Conservation (phyloP, 35 echinoderm and acorn worm species). For the Ptychodera flava region DNA sequence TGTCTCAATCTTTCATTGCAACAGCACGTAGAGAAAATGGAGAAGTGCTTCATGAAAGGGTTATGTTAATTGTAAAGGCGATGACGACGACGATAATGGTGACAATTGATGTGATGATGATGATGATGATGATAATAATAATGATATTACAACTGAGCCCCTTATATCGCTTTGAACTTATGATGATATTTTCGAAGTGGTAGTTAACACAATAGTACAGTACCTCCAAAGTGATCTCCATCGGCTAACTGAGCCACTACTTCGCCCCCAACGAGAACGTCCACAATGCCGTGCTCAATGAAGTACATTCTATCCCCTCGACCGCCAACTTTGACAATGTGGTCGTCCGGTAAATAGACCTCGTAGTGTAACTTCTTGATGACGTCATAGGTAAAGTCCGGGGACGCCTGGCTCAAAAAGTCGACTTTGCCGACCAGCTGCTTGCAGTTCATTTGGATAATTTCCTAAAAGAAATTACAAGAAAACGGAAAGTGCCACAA, state of each 20-base stretch:
- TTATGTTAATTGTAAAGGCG: too few species aligned
- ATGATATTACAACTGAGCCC: too few species aligned
- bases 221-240: conserved; percentile 97
- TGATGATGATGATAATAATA: too few species aligned
- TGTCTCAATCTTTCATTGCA: too few species aligned
- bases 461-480: conserved; percentile 28
- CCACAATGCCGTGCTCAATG: conserved; percentile 91
- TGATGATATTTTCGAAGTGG: too few species aligned
- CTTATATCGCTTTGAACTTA: too few species aligned
- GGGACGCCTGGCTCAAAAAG: conserved; percentile 67
- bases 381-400: conserved; percentile 75
- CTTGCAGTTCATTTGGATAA: conserved; percentile 64
- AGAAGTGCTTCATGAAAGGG: too few species aligned
- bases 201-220: too few species aligned
- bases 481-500: too few species aligned
- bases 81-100: too few species aligned
- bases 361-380: conserved; percentile 87
- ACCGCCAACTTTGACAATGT: conserved; percentile 75
- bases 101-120: too few species aligned
- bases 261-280: conserved; percentile 43
- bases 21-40: too few species aligned
- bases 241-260: conserved; percentile 54
- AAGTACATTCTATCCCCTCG: conserved; percentile 78
- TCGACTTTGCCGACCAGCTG: conserved; percentile 75
- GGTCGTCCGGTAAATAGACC: conserved; percentile 72